Percentiles rank a stretch among this genome's conserved stretches.
phyloP scores from a whole-genome alignment of 2,888 invertebrate species.

The Epistrophella euchroma region DNA sequence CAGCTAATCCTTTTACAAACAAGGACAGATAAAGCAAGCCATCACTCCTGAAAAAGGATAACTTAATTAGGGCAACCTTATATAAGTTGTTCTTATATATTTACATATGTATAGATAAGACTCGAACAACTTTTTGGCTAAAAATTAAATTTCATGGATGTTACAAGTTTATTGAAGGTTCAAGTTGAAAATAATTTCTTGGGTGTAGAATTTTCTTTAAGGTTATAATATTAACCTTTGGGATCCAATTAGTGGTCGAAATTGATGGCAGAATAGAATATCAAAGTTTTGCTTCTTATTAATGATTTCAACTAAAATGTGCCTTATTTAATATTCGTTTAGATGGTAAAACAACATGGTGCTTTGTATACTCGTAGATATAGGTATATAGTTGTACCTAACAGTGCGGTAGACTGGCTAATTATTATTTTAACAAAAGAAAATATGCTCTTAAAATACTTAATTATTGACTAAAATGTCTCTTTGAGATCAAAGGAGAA shows the following conservation, averaged over 20 bases:
- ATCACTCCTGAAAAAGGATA: slow-evolving; percentile 40
- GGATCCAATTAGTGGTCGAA: slow-evolving; percentile 55
- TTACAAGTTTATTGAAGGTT: slow-evolving; percentile 31
- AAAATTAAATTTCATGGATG: slow-evolving; percentile 53
- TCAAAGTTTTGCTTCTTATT: slow-evolving; percentile 31
- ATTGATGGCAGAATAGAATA: slow-evolving; percentile 35
- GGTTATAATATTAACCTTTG: slow-evolving; percentile 11
- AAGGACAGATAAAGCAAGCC: background rate
- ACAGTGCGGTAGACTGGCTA: slow-evolving; percentile 3
- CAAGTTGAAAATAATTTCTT: slow-evolving; percentile 21
- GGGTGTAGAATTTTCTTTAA: slow-evolving; percentile 27
- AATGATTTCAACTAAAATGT: slow-evolving; percentile 12
- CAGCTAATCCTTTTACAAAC: background rate
- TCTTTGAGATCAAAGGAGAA: background rate
- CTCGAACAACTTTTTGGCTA: slow-evolving; percentile 45
- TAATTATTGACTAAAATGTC: slow-evolving; percentile 14
- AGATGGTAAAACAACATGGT: slow-evolving; percentile 2
- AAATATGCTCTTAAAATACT: background rate
- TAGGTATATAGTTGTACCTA: background rate
- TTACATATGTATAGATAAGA: too few species aligned
- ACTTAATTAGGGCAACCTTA: slow-evolving; percentile 49
- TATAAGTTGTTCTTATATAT: slow-evolving; percentile 20
- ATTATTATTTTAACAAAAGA: background rate
- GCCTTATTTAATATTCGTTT: background rate
- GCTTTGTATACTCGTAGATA: background rate